These are phyloP conservation scores for Rhagologus leucostigma DNA, from an alignment of 2,113 vertebrate genomes.

Conservation along the genomic window DNA sequence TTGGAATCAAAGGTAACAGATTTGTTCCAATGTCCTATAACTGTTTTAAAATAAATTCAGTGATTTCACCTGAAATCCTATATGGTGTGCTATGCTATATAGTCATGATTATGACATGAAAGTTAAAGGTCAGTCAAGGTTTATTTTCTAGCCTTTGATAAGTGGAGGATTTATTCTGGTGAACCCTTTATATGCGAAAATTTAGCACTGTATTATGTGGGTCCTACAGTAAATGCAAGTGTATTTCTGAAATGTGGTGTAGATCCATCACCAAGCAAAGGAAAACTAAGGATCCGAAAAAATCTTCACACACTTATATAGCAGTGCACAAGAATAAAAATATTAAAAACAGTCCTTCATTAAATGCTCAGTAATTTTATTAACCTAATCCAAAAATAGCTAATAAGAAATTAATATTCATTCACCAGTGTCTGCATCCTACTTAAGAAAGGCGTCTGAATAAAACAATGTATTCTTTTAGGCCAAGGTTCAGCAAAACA, in stretches of 20 bases:
- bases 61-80: constrained; percentile 33
- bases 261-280: not conserved
- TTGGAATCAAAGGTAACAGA: constrained; percentile 28
- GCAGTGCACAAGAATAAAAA: not conserved
- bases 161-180: not conserved
- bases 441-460: constrained; percentile 19
- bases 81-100: not conserved
- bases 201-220: not conserved
- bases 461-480: not conserved
- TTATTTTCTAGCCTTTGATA: not conserved
- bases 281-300: not conserved
- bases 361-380: not conserved
- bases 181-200: not conserved
- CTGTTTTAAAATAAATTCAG: constrained; percentile 8
- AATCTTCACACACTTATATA: not conserved
- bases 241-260: not conserved
- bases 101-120: not conserved
- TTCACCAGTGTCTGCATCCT: not conserved
- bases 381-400: not conserved
- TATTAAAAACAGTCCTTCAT: not conserved
- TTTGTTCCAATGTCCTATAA: constrained; percentile 13
- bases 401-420: constrained; percentile 11
- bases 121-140: constrained; percentile 8
- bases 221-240: not conserved
- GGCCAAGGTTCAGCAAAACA: constrained; percentile 4